These are phyloP conservation scores for Ophioninae sp. DNA, from an alignment of 2,888 invertebrate species.

Conservation along the genomic window DNA sequence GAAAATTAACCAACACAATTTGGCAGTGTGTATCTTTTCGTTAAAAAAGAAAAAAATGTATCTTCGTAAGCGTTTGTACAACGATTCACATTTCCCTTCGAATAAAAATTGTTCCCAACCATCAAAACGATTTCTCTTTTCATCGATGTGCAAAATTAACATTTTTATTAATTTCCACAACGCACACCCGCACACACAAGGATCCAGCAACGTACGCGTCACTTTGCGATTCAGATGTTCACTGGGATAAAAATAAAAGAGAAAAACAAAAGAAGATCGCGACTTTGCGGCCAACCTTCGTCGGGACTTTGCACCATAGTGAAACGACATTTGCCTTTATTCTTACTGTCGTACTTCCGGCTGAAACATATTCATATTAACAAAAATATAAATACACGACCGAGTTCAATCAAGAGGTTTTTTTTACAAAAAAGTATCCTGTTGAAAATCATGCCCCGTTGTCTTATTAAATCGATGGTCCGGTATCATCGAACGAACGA, in stretches of 20 bases:
- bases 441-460: constrained; percentile 73
- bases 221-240: constrained; percentile 50
- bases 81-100: too few species aligned
- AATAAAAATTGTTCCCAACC: neutral
- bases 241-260: neutral
- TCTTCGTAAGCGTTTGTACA: too few species aligned
- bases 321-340: constrained; percentile 19
- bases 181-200: neutral
- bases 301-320: constrained; percentile 16
- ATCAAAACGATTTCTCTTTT: too few species aligned
- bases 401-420: neutral
- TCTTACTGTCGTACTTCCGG: constrained; percentile 2
- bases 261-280: constrained; percentile 22
- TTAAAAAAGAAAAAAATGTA: too few species aligned
- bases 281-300: constrained; percentile 20
- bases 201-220: neutral
- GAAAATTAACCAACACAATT: too few species aligned
- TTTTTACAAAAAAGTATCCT: constrained; percentile 47
- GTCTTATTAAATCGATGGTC: constrained; percentile 75
- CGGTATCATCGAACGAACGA: constrained; percentile 68
- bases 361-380: neutral
- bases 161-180: neutral
- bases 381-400: neutral
- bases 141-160: neutral
- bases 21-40: too few species aligned